These are phyloP conservation scores for Brachionus sp. DNA, from an alignment of 1,140 invertebrate species.

Conservation along the genomic window DNA sequence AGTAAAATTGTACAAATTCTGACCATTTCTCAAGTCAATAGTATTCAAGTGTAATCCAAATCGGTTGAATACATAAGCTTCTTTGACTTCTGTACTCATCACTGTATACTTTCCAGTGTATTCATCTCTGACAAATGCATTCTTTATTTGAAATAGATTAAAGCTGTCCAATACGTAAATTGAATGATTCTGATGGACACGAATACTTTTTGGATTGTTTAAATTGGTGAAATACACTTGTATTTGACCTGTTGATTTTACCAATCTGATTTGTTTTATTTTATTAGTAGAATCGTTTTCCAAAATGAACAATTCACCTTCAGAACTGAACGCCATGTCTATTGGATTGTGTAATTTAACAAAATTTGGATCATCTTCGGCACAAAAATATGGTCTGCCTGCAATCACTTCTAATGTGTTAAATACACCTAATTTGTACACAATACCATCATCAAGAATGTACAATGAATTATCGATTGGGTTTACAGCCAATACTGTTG, in stretches of 20 bases:
- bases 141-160: conserved; percentile 80
- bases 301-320: conserved; percentile 86
- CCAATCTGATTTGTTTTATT: conserved; percentile 80
- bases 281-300: conserved; percentile 74
- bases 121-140: conserved; percentile 80
- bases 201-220: conserved; percentile 81
- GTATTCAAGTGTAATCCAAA: conserved; percentile 90
- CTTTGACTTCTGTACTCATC: conserved; percentile 79
- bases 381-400: conserved; percentile 82
- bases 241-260: conserved; percentile 86
- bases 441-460: conserved; percentile 92
- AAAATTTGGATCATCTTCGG: conserved; percentile 63
- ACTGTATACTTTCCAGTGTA: conserved; percentile 86
- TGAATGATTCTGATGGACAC: conserved; percentile 81
- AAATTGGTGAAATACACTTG: conserved; percentile 84
- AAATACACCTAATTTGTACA: conserved; percentile 82
- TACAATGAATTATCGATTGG: conserved; percentile 88
- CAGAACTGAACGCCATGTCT: conserved; percentile 83
- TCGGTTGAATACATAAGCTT: conserved; percentile 89
- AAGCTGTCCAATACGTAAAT: conserved; percentile 81
- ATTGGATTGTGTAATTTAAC: conserved; percentile 85
- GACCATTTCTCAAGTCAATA: conserved; percentile 83
- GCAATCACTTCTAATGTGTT: conserved; percentile 83
- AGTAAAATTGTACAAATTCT: conserved; percentile 83
- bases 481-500: conserved; percentile 85